phyloP scores from a whole-genome alignment of 2,797 vertebrate species.

The Typhlichthys eigenmanni region DNA sequence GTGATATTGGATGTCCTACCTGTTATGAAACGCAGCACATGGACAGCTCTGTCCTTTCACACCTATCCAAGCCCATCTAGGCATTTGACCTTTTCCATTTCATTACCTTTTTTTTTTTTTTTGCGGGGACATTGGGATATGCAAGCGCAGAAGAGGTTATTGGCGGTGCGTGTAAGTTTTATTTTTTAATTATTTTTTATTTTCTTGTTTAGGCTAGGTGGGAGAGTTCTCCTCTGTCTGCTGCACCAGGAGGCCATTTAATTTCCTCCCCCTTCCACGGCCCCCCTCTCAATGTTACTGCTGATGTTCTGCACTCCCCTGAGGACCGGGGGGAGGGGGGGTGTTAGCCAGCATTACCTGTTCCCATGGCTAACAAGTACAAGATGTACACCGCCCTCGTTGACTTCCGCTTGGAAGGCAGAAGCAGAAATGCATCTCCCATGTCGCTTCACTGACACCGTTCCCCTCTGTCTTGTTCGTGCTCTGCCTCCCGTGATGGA shows the following conservation, averaged over 20 bases:
- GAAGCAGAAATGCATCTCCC: conserved; percentile 14
- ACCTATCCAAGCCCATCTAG: conserved; percentile 40
- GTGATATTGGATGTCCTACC: conserved; percentile 37
- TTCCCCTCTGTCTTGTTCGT: conserved; percentile 36
- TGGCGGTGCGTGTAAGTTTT: conserved; percentile 33
- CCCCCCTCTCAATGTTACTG: conserved; percentile 59
- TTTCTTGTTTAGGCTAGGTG: conserved; percentile 24
- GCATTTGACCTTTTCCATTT: conserved; percentile 64
- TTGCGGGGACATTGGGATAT: conserved; percentile 33
- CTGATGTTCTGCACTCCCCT: conserved; percentile 45
- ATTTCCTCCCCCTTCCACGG: conserved; percentile 66
- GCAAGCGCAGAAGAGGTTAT: conserved; percentile 53
- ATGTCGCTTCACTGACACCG: conserved; percentile 7
- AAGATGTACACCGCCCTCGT: conserved; percentile 40
- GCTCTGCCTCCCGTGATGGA: conserved; percentile 40
- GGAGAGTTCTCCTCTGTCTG: conserved; percentile 48
- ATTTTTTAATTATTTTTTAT: not conserved
- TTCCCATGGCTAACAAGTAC: conserved; percentile 55
- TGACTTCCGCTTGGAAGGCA: conserved; percentile 22
- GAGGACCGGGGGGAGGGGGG: conserved; percentile 41
- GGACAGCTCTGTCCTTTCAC: conserved; percentile 40
- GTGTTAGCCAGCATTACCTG: conserved; percentile 54
- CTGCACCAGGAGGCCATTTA: conserved; percentile 60
- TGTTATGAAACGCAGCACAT: conserved; percentile 45
- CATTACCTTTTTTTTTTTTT: conserved; percentile 35